Evolutionary conservation across 2,113 vertebrate genomes (phyloP).

Genomic region (Zootoca vivipara): DNA sequence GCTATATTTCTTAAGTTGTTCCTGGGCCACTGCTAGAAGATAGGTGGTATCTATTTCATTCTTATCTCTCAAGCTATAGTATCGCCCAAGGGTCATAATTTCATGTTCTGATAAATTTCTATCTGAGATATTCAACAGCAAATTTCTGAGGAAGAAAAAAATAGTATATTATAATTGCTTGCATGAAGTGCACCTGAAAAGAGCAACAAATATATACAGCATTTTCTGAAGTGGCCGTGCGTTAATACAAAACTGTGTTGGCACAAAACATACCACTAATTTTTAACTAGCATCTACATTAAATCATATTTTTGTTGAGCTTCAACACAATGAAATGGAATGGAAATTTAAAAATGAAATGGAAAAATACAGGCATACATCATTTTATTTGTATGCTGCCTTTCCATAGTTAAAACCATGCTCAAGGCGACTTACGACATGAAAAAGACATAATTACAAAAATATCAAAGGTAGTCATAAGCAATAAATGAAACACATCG

Average conservation of each 20-base stretch:
- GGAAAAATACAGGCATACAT: too few relatives aligned
- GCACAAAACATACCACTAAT: background rate
- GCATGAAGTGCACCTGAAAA: background rate
- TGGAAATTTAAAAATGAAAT: too few relatives aligned
- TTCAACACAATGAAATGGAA: constrained; percentile 1
- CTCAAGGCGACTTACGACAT: too few relatives aligned
- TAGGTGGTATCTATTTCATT: constrained; percentile 60
- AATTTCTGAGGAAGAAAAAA: constrained; percentile 70
- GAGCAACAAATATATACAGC: background rate
- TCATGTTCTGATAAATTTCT: constrained; percentile 84
- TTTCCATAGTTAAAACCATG: too few relatives aligned
- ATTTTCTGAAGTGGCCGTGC: background rate
- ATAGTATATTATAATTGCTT: background rate
- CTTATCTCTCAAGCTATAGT: constrained; percentile 70
- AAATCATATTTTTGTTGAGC: background rate
- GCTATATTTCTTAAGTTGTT: constrained; percentile 82
- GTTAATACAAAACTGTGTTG: background rate
- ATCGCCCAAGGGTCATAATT: constrained; percentile 81
- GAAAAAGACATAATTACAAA: too few relatives aligned
- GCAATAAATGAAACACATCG: too few relatives aligned
- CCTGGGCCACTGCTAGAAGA: constrained; percentile 81
- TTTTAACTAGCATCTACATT: background rate
- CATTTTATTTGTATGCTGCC: too few relatives aligned
- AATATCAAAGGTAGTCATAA: too few relatives aligned
- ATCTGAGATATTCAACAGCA: constrained; percentile 73